phyloP scores from a whole-genome alignment of 2,113 vertebrate genomes.

The Xiphophorus maculatus region DNA sequence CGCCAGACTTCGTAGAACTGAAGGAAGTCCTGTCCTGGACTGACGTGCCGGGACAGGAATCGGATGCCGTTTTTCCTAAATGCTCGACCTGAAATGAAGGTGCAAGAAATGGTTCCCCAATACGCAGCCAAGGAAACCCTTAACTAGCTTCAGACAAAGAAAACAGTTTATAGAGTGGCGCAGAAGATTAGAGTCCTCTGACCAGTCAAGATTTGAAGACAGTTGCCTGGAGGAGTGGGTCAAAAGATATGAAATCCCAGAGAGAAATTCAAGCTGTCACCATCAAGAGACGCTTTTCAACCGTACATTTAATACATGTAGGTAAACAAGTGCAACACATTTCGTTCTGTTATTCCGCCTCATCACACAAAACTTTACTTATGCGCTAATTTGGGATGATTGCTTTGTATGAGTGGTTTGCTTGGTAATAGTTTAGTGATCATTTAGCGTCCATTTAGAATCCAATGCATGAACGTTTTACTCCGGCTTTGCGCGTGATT shows the following conservation, averaged over 20 bases:
- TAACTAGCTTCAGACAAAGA: neutral
- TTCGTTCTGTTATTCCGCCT: too few relatives aligned
- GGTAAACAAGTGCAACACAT: too few relatives aligned
- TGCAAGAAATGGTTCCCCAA: neutral
- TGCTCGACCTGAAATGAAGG: neutral
- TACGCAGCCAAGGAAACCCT: neutral
- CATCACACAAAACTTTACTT: too few relatives aligned
- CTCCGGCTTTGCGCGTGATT: conserved; percentile 47
- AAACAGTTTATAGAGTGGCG: neutral
- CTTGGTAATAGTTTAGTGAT: conserved; percentile 18
- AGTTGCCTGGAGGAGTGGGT: too few relatives aligned
- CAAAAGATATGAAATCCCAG: too few relatives aligned
- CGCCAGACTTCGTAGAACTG: neutral
- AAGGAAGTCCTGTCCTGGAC: neutral
- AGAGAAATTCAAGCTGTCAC: too few relatives aligned
- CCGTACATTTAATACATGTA: too few relatives aligned
- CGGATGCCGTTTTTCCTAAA: too few relatives aligned
- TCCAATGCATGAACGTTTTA: conserved; percentile 44
- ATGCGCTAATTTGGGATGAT: too few relatives aligned
- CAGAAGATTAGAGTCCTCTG: too few relatives aligned
- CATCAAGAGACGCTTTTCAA: too few relatives aligned
- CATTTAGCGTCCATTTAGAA: conserved; percentile 38
- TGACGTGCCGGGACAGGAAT: neutral
- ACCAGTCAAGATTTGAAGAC: too few relatives aligned
- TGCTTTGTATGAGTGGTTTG: neutral